Conservation (phyloP, 2,888 invertebrate species). For the Thysanoteuthis rhombus region DNA sequence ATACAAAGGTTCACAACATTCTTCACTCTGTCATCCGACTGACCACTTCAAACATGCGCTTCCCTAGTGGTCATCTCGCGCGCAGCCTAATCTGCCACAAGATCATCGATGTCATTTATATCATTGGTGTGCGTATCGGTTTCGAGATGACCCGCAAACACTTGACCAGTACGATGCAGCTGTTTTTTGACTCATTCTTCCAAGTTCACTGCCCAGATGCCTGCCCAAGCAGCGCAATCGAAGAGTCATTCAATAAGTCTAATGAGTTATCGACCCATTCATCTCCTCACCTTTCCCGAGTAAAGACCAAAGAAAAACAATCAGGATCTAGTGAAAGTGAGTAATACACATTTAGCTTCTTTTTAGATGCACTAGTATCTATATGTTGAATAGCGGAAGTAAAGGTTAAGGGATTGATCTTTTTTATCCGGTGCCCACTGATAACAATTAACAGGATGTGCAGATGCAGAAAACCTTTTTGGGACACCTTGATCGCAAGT, state of each 20-base stretch:
- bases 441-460: no score
- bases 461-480: no score
- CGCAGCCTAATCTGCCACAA: slow-evolving; percentile 83
- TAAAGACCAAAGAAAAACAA: not conserved
- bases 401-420: no score
- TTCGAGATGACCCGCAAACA: slow-evolving; percentile 69
- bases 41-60: slow-evolving; percentile 81
- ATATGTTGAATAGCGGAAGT: no score
- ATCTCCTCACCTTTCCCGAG: not conserved
- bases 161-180: slow-evolving; percentile 61
- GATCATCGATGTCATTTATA: slow-evolving; percentile 82
- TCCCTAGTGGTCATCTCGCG: slow-evolving; percentile 83
- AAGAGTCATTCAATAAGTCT: not conserved
- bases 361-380: no score
- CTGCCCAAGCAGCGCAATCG: not conserved
- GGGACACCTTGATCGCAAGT: no score
- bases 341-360: not conserved
- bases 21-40: slow-evolving; percentile 84
- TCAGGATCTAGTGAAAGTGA: slow-evolving; percentile 16
- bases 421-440: no score
- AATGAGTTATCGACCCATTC: not conserved
- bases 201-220: slow-evolving; percentile 44
- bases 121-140: slow-evolving; percentile 71
- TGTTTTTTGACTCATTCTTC: slow-evolving; percentile 65
- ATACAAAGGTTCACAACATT: slow-evolving; percentile 84